Conservation (phyloP, 2,797 vertebrate species). For the Hippocampus kuda region DNA sequence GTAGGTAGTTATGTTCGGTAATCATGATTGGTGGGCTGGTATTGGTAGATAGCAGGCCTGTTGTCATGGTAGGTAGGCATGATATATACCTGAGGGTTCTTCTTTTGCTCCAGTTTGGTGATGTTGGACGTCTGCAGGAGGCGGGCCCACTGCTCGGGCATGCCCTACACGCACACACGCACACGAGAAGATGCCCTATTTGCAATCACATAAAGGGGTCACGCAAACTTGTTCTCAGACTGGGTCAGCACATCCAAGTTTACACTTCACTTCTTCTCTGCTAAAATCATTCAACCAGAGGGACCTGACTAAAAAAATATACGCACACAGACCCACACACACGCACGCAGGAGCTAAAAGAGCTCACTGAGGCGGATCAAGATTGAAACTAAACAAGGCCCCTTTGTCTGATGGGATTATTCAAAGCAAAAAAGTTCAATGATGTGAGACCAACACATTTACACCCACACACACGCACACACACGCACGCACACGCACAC, state of each 20-base stretch:
- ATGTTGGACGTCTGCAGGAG: conserved; percentile 94
- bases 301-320: conserved; percentile 10
- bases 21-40: too few species aligned
- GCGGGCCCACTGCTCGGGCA: conserved; percentile 92
- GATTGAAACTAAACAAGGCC: conserved; percentile 38
- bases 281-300: not conserved
- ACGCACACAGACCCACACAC: conserved; percentile 5
- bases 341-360: conserved; percentile 15
- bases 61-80: not conserved
- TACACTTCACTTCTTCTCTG: not conserved
- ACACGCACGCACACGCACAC: conserved; percentile 26
- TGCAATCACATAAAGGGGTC: conserved; percentile 44
- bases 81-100: conserved; percentile 74
- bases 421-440: conserved; percentile 22
- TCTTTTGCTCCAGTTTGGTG: conserved; percentile 93
- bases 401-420: conserved; percentile 48
- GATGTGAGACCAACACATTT: conserved; percentile 1
- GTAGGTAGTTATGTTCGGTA: too few species aligned
- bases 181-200: conserved; percentile 18
- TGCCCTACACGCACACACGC: conserved; percentile 67
- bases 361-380: conserved; percentile 37
- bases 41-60: too few species aligned
- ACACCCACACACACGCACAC: conserved; percentile 30
- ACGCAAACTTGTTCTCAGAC: conserved; percentile 22
- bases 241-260: conserved; percentile 23